Evolutionary conservation across 2,888 invertebrate genomes (phyloP), one percentile per base, ranked within the genome.

Genomic region (Nectonema munidae): DNA sequence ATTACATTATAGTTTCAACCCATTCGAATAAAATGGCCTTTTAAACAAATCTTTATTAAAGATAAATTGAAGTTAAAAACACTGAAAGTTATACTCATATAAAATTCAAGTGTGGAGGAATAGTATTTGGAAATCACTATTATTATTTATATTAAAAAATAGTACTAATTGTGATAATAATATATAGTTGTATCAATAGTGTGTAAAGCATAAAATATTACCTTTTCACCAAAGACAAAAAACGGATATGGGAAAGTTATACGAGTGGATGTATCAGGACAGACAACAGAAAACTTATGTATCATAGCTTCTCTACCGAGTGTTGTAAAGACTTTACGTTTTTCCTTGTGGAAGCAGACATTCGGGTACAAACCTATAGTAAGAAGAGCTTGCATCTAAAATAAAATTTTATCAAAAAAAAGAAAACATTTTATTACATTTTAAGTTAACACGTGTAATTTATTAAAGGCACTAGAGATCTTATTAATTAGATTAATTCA

Each of bases 141-240:
- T n/a, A n/a, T 30, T 11, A 9, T 11, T 13, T 13, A 13, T 11
- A 30, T 30, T 30, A n/a, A n/a, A n/a, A n/a, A n/a, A n/a, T n/a
- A n/a, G n/a, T n/a, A n/a, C n/a, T n/a, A n/a, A n/a, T n/a, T n/a
- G 9, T 11, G 6, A 30, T 9, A 36, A 18, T 6, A 11, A 11
- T 6, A 29, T 21, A 11, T 36, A 28, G 14, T n/a, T 11, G 18
- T 21, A 13, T 19, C 39, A 39, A 14, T 16, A 3, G n/a, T 11
- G 9, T 11, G 18, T 11, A 11, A 39, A 29, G 16, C 3, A 14
- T 11, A 2, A 39, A 18, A 5, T 9, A 29, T 33, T 48, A 66
- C 66, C 61, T 95, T 95, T 59, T 95, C 89, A 0, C 86, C 83
- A 54, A 89, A 95, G 40, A 95, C 74, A 53, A 95, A 83, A 53